A percentile compares a stretch with the other conserved stretches of the same genome.
Evolutionary conservation across 2,113 vertebrate genomes (phyloP).

Genomic region (Crotophaga sulcirostris): DNA sequence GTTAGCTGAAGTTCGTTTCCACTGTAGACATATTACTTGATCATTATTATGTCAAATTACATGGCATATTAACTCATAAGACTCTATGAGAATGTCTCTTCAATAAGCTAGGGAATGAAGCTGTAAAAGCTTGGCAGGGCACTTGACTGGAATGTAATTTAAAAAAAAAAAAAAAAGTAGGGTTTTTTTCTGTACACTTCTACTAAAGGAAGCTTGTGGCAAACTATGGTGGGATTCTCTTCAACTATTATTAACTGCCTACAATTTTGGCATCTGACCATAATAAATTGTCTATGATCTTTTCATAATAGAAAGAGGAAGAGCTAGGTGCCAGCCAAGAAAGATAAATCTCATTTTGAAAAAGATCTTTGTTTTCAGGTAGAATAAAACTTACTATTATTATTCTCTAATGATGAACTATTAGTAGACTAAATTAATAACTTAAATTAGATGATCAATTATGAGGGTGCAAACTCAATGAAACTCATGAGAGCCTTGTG

Average conservation of each 20-base stretch:
- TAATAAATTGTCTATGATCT: background rate
- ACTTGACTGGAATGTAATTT: background rate
- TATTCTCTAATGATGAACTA: background rate
- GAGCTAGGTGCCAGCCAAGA: background rate
- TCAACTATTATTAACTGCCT: background rate
- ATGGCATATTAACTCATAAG: background rate
- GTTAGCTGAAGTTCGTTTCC: background rate
- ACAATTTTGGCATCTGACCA: background rate
- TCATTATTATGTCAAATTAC: background rate
- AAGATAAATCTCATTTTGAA: background rate
- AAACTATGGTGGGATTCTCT: background rate
- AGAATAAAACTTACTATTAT: background rate
- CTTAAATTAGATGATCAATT: background rate
- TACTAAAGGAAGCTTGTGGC: background rate
- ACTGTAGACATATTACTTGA: background rate
- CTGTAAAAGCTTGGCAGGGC: background rate
- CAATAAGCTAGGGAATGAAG: background rate
- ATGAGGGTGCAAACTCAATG: background rate
- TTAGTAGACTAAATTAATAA: background rate
- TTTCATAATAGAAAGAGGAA: background rate
- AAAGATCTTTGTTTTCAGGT: background rate
- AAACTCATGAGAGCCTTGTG: background rate
- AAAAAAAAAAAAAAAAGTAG: fast-evolving
- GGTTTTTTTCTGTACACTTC: background rate
- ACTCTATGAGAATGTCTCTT: background rate